Percentiles rank a stretch among this genome's conserved stretches.
Conservation (phyloP, 64 coral and sea anemone genomes). For the Cladopsammia gracilis region DNA sequence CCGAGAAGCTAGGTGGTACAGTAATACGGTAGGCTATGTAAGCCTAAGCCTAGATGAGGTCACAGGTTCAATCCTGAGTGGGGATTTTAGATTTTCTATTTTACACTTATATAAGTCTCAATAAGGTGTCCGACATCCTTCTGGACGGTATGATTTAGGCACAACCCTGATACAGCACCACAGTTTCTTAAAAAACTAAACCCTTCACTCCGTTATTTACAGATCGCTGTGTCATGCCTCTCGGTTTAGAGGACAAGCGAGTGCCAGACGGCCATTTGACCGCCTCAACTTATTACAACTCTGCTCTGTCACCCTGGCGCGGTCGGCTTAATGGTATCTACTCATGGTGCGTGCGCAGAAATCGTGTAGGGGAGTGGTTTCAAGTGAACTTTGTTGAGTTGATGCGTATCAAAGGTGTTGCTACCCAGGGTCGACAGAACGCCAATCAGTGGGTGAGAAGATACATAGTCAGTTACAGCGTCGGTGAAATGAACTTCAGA, state of each 20-base stretch:
- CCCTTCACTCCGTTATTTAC: not conserved
- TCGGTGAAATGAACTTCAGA: constrained; percentile 72
- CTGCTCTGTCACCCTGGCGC: constrained; percentile 65
- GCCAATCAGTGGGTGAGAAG: constrained; percentile 86
- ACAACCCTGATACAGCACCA: too few relatives aligned
- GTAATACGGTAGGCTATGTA: too few relatives aligned
- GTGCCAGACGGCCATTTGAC: constrained; percentile 56
- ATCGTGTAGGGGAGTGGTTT: constrained; percentile 41
- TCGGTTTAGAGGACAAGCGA: constrained; percentile 77
- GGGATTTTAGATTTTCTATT: too few relatives aligned
- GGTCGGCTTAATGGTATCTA: constrained; percentile 66
- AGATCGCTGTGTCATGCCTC: constrained; percentile 82
- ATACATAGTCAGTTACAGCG: constrained; percentile 63
- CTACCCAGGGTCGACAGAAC: constrained; percentile 86
- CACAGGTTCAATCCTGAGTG: too few relatives aligned
- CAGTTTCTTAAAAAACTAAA: too few relatives aligned
- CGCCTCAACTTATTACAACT: constrained; percentile 61
- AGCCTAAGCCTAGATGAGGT: too few relatives aligned
- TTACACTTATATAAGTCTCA: too few relatives aligned
- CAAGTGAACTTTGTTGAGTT: constrained; percentile 81
- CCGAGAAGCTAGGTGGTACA: too few relatives aligned
- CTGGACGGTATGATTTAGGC: too few relatives aligned
- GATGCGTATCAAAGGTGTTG: constrained; percentile 76
- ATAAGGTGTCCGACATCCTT: too few relatives aligned
- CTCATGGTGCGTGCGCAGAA: constrained; percentile 64